Percentiles rank a stretch among this genome's conserved stretches.
These are phyloP conservation scores for Struthidea cinerea DNA, from an alignment of 2,113 vertebrate genomes.

Conservation along the genomic window DNA sequence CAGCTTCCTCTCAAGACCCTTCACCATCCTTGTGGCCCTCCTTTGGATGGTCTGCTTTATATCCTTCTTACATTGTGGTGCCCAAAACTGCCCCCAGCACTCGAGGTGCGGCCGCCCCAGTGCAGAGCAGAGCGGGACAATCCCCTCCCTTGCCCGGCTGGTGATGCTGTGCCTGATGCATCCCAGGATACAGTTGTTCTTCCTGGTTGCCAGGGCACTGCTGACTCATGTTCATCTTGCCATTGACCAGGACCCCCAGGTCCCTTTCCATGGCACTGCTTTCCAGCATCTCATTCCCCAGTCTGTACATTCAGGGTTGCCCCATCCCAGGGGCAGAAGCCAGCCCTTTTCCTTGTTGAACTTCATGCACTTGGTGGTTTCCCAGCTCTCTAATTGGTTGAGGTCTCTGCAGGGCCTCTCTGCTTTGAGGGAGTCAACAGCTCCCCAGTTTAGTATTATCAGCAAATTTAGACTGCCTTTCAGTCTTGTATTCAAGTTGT, in stretches of 20 bases:
- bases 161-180: fast-evolving
- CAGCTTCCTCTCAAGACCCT: fast-evolving
- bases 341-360: neutral
- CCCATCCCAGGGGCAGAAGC: neutral
- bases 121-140: fast-evolving
- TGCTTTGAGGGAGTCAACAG: neutral
- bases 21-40: neutral
- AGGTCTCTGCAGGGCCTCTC: neutral
- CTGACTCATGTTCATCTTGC: neutral
- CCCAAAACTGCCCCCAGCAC: neutral
- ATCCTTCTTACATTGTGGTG: fast-evolving
- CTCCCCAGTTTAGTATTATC: neutral
- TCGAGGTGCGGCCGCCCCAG: fast-evolving
- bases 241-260: fast-evolving
- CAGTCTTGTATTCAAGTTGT: neutral
- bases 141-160: fast-evolving
- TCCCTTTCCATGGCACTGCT: neutral
- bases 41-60: neutral
- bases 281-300: neutral
- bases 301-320: neutral
- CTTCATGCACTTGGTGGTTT: neutral
- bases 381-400: neutral
- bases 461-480: neutral
- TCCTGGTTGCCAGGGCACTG: neutral
- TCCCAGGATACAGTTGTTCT: fast-evolving